Percentiles rank a stretch among this genome's conserved stretches.
Evolutionary conservation across 2,113 vertebrate species (phyloP).

Genomic region (Oncorhynchus gorbuscha): DNA sequence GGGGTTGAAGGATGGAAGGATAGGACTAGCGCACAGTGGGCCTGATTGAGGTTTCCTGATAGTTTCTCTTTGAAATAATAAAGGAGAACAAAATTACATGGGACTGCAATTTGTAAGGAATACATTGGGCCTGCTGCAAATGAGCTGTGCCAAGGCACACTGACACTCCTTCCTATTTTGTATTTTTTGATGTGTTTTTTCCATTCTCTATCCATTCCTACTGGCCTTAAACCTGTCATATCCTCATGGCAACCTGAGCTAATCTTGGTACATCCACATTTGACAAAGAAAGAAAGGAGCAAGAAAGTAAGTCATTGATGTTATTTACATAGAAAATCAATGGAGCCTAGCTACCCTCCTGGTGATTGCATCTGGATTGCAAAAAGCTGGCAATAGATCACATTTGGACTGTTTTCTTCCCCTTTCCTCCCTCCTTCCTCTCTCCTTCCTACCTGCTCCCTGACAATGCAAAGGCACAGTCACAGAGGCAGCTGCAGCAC

Average conservation of each 20-base stretch:
- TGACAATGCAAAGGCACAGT: slow-evolving; percentile 67
- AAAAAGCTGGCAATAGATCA: slow-evolving; percentile 52
- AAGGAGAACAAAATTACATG: slow-evolving; percentile 64
- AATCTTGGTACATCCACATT: slow-evolving; percentile 16
- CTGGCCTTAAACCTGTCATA: slow-evolving; percentile 2
- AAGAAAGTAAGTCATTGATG: neutral
- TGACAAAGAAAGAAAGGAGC: slow-evolving; percentile 11
- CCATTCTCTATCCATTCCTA: neutral
- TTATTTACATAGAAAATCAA: slow-evolving; percentile 34
- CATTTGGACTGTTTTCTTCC: slow-evolving; percentile 73
- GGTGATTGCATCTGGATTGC: slow-evolving; percentile 59
- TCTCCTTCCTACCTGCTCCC: slow-evolving; percentile 30
- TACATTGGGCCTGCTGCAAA: slow-evolving; percentile 58
- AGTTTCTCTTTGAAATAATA: slow-evolving; percentile 62
- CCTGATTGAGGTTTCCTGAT: slow-evolving; percentile 56
- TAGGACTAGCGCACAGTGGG: slow-evolving; percentile 37
- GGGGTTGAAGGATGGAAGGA: slow-evolving; percentile 35
- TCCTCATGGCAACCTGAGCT: slow-evolving; percentile 1
- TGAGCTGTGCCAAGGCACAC: slow-evolving; percentile 34
- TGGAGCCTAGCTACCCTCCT: slow-evolving; percentile 19
- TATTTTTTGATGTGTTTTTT: neutral
- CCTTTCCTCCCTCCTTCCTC: slow-evolving; percentile 32
- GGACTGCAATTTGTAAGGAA: slow-evolving; percentile 66
- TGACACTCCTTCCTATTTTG: neutral
- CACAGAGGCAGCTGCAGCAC: slow-evolving; percentile 75